phyloP scores from a whole-genome alignment of 2,797 vertebrate species.

The Geotrypetes seraphini region DNA sequence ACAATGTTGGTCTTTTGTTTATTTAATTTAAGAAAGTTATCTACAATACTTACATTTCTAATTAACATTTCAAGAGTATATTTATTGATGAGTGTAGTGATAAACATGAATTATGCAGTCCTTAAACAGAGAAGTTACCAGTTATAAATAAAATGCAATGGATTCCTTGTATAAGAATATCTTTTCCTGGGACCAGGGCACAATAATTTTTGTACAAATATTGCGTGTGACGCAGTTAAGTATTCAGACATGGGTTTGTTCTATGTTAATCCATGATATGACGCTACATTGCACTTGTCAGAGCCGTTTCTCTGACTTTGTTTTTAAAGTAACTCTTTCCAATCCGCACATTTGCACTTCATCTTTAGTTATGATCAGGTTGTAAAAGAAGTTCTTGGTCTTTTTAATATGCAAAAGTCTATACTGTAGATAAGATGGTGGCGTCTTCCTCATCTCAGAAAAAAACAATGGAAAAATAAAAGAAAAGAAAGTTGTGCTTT shows the following conservation, averaged over 20 bases:
- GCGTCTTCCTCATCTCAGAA: background rate
- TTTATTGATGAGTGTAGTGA: constrained; percentile 62
- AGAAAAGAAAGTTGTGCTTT: background rate
- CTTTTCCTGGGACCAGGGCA: constrained; percentile 6
- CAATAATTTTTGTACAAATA: background rate
- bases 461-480: background rate
- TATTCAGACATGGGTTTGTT: too few species aligned
- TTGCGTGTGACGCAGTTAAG: too few species aligned
- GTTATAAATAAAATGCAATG: constrained; percentile 46
- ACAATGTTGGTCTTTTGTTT: too few species aligned
- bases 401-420: background rate
- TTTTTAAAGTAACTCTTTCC: background rate
- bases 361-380: too few species aligned
- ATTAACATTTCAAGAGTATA: constrained; percentile 49
- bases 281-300: background rate
- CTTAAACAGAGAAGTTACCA: constrained; percentile 50
- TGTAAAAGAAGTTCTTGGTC: too few species aligned
- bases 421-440: background rate
- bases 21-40: too few species aligned
- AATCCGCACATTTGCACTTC: too few species aligned
- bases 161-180: constrained; percentile 19
- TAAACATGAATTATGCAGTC: constrained; percentile 64
- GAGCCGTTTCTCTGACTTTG: constrained; percentile 6
- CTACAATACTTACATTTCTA: too few species aligned
- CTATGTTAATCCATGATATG: too few species aligned